Evolutionary conservation across 2,888 invertebrate species (phyloP).

Genomic region (Lithophane socia): DNA sequence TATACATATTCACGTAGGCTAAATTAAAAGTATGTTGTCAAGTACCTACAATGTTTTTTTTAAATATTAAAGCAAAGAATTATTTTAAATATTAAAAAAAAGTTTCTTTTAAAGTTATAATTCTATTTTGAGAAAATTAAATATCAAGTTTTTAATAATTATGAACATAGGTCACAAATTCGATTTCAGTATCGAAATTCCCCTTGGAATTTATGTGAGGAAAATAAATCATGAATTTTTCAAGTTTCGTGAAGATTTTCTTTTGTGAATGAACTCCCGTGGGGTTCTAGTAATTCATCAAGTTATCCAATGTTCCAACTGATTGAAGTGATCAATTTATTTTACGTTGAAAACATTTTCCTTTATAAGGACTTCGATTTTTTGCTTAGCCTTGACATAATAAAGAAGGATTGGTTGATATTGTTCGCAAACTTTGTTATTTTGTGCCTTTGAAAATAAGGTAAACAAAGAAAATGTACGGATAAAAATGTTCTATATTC

Average conservation of each 20-base stretch:
- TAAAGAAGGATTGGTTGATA: not conserved
- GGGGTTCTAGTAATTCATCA: constrained; percentile 64
- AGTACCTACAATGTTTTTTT: no score
- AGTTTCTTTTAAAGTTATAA: not conserved
- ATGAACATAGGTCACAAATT: not conserved
- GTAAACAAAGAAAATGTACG: not conserved
- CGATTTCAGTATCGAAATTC: constrained; percentile 16
- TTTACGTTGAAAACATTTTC: constrained; percentile 52
- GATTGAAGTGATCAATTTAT: constrained; percentile 67
- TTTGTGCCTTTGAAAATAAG: not conserved
- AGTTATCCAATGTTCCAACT: constrained; percentile 56
- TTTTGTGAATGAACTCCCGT: constrained; percentile 56
- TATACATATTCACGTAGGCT: not conserved
- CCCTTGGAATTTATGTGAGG: constrained; percentile 25
- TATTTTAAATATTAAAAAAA: no score
- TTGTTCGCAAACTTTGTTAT: constrained; percentile 10
- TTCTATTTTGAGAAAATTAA: constrained; percentile 15
- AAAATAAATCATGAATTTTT: constrained; percentile 61
- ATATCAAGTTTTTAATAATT: constrained; percentile 14
- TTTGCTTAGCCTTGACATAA: constrained; percentile 18
- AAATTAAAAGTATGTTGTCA: no score
- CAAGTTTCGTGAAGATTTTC: constrained; percentile 48
- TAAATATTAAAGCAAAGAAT: no score
- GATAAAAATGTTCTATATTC: constrained; percentile 1
- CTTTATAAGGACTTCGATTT: constrained; percentile 18